Base-by-base conservation (phyloP, 1,140 invertebrate species). In the Dendroctonus valens region DNA sequence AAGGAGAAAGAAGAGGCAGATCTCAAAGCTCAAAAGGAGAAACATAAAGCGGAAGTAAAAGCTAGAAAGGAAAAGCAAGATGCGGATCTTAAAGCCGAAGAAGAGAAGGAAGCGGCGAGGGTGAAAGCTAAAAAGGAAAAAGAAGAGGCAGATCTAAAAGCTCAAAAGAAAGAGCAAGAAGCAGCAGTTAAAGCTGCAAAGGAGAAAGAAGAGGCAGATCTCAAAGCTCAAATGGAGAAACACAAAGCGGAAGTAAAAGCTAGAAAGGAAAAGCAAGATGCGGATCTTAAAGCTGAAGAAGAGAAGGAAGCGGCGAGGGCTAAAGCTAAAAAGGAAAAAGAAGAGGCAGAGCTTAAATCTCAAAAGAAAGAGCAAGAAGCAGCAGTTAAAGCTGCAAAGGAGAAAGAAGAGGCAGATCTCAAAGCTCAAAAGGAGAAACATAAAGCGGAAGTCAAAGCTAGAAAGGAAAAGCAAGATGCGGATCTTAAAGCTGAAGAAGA, bases 11-110 rank as follows among this genome's bases (percentile, higher is more conserved):
- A 67, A 67, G 65, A 68, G 49, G 51, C 72, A 67, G 59, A 73
- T 40, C 67, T 71, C 65, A 67, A 62, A 54, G 60, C 68, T 40
- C 69, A 66, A 53, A 68, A 72, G 71, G 67, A 50, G 14, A 67
- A 73, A 67, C 26, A 54, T 9, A 65, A 59, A 70, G 66, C 62
- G 70, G 48, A 63, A 37, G 46, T 53, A 71, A 69, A 68, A 49
- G 14, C n/a, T n/a, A n/a, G n/a, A n/a, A 57, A 67, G 64, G 72
- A 67, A 63, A 75, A 70, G 57, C 69, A 67, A 62, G 71, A 50
- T 59, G 41, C 38, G 44, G 70, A 68, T 65, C 46, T 11, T 51
- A 68, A 39, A 11, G 52, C 26, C 11, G 64, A 64, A 70, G 46
- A 60, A 50, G 58, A 59, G 46, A 0, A 59, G 50, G 12, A 68